Conservation (phyloP, 2,797 vertebrate genomes). For the Mus spretus region DNA sequence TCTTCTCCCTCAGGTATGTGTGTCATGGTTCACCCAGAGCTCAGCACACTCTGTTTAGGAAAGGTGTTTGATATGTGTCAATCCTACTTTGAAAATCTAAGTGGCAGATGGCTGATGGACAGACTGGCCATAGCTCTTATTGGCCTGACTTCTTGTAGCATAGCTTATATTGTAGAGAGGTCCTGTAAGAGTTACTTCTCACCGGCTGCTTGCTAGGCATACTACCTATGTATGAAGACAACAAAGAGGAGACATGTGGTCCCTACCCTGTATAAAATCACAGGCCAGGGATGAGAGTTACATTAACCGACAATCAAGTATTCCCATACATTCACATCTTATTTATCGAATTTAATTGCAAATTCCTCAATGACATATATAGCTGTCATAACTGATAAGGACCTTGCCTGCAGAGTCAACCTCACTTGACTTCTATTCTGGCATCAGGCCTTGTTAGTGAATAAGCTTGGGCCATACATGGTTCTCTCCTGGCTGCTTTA, state of each 20-base stretch:
- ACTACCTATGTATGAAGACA: neutral
- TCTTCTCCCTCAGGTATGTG: accelerated
- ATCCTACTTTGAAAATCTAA: neutral
- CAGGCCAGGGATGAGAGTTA: neutral
- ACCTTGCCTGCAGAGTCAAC: neutral
- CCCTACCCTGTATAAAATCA: neutral
- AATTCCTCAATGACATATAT: neutral
- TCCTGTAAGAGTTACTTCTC: slow-evolving; percentile 68
- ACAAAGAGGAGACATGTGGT: slow-evolving; percentile 35
- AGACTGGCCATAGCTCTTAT: neutral
- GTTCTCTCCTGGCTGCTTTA: neutral
- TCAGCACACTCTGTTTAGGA: neutral
- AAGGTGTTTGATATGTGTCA: neutral
- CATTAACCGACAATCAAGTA: neutral
- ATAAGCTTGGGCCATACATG: slow-evolving; percentile 44
- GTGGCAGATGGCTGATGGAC: neutral
- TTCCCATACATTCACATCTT: neutral
- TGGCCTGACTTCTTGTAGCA: neutral
- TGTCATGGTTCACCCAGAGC: neutral
- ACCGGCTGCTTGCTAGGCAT: neutral
- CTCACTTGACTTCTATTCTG: neutral
- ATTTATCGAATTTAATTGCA: neutral
- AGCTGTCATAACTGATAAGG: neutral
- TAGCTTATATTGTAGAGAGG: neutral
- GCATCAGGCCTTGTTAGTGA: slow-evolving; percentile 41